Base-by-base conservation (phyloP, 2,888 invertebrate genomes). In the Lepidochitona cinerea region DNA sequence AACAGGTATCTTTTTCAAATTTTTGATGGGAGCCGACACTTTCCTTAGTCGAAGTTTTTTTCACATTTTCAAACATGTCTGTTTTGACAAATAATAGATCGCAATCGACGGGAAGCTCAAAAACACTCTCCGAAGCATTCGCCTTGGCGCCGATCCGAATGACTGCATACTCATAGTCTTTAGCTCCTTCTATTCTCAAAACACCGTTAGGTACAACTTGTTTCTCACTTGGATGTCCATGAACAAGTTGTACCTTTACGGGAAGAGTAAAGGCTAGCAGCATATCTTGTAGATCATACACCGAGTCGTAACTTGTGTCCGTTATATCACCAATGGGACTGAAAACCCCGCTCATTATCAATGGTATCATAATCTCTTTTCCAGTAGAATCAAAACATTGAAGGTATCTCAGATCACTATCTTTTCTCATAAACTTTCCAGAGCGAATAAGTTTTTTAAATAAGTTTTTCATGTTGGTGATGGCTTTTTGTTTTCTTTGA, bases 291-390 rank as follows among this genome's bases (percentile, higher is more conserved):
- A 87, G 77, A 66, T 82, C 84, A 75, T 86, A 87, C n/a, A 87
- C 87, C 12, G 86, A 85, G 72, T 87, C 87, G 74, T 83, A 85
- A 68, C 85, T 86, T 36, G 81, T 79, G 37, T 76, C 75, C 2
- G 82, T 73, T 4, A 81, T 76, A 67, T 87, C 85, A 1, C 86
- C 87, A 14, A 87, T 83, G 1, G 87, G 87, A 79, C 87, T 87
- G 74, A 87, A 87, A 7, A 87, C 83, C 1, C 87, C 87, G 0
- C 85, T 83, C 86, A 85, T 85, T 53, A 86, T 85, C n/a, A 87
- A 75, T 32, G 87, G 86, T 35, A 87, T 81, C 86, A 87, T 87
- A 36, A 87, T 84, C 75, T 87, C 87, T 33, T 79, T 75, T 29
- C 83, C 84, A 7, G 79, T 75, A 52, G 73, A 29, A 75, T 87